phyloP scores from a whole-genome alignment of 2,797 vertebrate genomes.

The Gymnocypris eckloni region DNA sequence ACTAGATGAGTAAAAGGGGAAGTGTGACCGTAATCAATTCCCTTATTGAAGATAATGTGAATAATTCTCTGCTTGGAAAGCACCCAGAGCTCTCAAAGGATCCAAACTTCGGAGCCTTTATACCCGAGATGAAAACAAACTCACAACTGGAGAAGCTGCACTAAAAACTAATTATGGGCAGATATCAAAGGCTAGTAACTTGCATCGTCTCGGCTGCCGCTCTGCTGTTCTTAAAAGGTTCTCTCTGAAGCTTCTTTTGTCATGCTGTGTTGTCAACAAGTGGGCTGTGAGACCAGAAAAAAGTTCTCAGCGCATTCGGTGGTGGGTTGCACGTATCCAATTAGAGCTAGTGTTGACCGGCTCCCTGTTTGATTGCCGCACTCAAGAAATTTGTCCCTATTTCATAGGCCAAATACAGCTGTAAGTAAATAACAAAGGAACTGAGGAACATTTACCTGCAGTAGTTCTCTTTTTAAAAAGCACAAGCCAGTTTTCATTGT shows the following conservation, averaged over 20 bases:
- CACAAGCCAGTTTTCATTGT: background rate
- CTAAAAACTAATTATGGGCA: conserved; percentile 38
- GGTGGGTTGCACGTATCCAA: conserved; percentile 12
- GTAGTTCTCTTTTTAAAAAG: background rate
- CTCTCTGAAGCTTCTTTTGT: conserved; percentile 35
- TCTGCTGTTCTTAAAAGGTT: conserved; percentile 15
- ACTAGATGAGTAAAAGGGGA: conserved; percentile 14
- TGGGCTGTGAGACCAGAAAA: conserved; percentile 20
- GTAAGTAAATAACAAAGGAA: conserved; percentile 28
- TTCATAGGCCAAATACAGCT: background rate
- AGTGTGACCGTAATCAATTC: conserved; percentile 42
- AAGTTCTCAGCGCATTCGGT: background rate
- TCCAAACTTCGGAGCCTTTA: conserved; percentile 31
- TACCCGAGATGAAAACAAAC: conserved; percentile 48
- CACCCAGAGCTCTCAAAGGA: conserved; percentile 32
- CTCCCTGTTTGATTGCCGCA: background rate
- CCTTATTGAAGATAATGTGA: conserved; percentile 49
- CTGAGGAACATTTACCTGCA: background rate
- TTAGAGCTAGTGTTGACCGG: conserved; percentile 34
- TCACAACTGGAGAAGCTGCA: background rate
- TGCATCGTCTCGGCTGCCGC: background rate
- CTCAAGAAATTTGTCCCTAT: conserved; percentile 25
- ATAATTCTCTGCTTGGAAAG: conserved; percentile 50
- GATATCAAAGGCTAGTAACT: conserved; percentile 49
- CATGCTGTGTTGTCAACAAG: conserved; percentile 34